Evolutionary conservation across 2,888 invertebrate species (phyloP).

Genomic region (Protodeltote pygarga): DNA sequence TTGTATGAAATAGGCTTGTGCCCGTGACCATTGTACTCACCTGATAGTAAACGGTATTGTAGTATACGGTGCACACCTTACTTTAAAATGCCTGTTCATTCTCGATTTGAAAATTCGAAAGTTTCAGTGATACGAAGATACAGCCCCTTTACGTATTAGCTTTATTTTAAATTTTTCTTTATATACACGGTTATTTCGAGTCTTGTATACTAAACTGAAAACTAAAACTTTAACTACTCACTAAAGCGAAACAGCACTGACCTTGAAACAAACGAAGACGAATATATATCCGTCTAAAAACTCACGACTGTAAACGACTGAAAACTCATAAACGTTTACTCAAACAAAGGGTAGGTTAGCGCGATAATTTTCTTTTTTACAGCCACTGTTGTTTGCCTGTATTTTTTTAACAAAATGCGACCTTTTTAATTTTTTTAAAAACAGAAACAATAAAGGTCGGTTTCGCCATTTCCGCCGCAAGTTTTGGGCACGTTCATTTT

Average conservation of each 20-base stretch:
- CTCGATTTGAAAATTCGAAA: too few relatives aligned
- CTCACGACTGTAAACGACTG: slow-evolving; percentile 30
- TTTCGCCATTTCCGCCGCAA: slow-evolving; percentile 36
- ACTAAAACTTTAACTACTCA: too few relatives aligned
- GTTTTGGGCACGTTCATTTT: slow-evolving; percentile 31
- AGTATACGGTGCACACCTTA: too few relatives aligned
- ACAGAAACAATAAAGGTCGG: slow-evolving; percentile 43
- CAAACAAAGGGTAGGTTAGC: slow-evolving; percentile 44
- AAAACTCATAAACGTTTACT: slow-evolving; percentile 42
- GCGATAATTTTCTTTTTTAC: slow-evolving; percentile 45
- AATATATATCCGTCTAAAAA: slow-evolving; percentile 21
- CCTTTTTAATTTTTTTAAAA: slow-evolving; percentile 43
- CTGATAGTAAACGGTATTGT: too few relatives aligned
- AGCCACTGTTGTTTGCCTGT: slow-evolving; percentile 37
- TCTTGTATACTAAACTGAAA: too few relatives aligned
- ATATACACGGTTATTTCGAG: too few relatives aligned
- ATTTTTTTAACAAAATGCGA: slow-evolving; percentile 46
- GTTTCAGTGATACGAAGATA: too few relatives aligned
- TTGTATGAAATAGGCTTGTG: too few relatives aligned
- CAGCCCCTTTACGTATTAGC: too few relatives aligned
- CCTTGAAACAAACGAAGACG: slow-evolving; percentile 42
- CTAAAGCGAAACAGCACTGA: slow-evolving; percentile 9
- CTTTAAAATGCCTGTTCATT: too few relatives aligned
- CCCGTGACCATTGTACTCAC: too few relatives aligned
- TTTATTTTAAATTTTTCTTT: too few relatives aligned